Percentiles rank a stretch among this genome's conserved stretches.
Conservation (phyloP, 1,140 invertebrate genomes). For the Hylaeus volcanicus region DNA sequence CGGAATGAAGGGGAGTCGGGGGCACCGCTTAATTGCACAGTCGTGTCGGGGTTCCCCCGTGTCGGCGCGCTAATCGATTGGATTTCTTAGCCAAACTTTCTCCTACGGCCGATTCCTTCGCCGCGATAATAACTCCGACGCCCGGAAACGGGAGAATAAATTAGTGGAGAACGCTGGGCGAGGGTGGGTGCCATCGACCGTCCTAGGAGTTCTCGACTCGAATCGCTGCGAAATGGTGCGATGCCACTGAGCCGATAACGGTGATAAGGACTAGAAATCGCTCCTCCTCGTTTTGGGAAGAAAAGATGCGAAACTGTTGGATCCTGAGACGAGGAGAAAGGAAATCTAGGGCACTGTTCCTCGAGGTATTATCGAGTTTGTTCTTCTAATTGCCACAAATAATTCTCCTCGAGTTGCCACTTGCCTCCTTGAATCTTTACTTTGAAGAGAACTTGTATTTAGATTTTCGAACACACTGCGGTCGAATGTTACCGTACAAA, state of each 20-base stretch:
- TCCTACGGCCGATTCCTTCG: constrained; percentile 35
- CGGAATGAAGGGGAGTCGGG: constrained; percentile 1
- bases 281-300: background rate
- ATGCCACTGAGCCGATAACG: constrained; percentile 13
- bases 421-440: no score
- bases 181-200: background rate
- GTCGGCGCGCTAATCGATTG: constrained; percentile 54
- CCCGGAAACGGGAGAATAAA: constrained; percentile 39
- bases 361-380: no score
- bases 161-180: constrained; percentile 2
- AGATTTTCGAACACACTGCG: no score
- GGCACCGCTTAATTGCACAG: constrained; percentile 44
- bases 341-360: no score
- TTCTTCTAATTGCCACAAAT: no score
- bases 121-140: constrained; percentile 48
- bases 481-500: no score
- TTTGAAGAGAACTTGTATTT: no score
- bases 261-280: constrained; percentile 2
- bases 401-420: no score
- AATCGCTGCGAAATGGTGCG: constrained; percentile 3
- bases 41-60: constrained; percentile 45
- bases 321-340: no score
- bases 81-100: constrained; percentile 55
- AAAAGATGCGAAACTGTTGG: no score
- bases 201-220: constrained; percentile 1